Conservation (phyloP, 2,888 invertebrate species). For the Metopia argyrocephala region DNA sequence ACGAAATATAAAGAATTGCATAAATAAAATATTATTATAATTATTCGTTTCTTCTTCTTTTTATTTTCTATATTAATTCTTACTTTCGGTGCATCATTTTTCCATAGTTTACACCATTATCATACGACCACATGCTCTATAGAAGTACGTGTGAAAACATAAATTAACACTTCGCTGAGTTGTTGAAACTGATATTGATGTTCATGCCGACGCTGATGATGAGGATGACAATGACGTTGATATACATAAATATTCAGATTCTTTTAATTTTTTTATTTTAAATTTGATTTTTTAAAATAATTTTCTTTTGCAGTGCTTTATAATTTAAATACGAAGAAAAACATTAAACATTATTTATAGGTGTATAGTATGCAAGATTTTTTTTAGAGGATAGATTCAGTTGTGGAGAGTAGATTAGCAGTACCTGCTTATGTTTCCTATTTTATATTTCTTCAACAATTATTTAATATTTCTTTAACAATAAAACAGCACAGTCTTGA, state of each 20-base stretch:
- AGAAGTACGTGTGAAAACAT: conserved; percentile 43
- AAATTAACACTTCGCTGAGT: conserved; percentile 51
- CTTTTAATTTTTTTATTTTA: conserved; percentile 25
- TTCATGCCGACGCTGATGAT: conserved; percentile 14
- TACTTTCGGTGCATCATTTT: neutral
- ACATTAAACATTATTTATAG: conserved; percentile 28
- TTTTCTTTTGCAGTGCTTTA: neutral
- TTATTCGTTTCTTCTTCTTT: neutral
- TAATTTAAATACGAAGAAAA: conserved; percentile 32
- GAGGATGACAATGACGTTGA: conserved; percentile 19
- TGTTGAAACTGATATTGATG: conserved; percentile 19
- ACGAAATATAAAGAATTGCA: no score
- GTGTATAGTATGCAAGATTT: conserved; percentile 31
- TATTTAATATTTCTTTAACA: no score
- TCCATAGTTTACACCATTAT: no score
- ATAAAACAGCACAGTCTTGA: no score
- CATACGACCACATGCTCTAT: neutral
- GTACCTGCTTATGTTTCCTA: no score
- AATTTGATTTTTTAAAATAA: neutral
- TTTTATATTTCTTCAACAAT: no score
- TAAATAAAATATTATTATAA: no score
- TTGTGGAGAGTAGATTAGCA: no score
- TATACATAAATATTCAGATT: conserved; percentile 19
- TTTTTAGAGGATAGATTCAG: no score
- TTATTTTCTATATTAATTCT: no score